These are phyloP conservation scores for Gopherus evgoodei DNA, from an alignment of 2,113 vertebrate genomes.

Conservation along the genomic window DNA sequence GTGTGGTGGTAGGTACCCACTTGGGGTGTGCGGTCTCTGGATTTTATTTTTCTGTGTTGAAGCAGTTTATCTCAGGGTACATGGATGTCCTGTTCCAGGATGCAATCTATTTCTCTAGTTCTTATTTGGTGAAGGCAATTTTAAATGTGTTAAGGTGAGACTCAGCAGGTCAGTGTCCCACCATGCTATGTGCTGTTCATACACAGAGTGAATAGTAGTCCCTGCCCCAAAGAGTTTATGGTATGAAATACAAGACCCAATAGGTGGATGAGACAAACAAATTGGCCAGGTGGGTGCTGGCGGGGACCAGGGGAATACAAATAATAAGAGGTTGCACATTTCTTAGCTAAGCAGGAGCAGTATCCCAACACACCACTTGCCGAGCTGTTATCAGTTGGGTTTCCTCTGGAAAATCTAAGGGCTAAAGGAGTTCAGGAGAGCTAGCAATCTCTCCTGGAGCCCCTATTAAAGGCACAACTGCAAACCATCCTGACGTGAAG, in stretches of 20 bases:
- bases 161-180: neutral
- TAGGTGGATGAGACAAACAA: neutral
- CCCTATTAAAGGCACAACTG: neutral
- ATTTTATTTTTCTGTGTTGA: neutral
- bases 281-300: neutral
- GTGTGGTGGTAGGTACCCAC: neutral
- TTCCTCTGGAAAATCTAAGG: neutral
- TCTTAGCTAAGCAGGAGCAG: neutral
- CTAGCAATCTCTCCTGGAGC: neutral
- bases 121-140: neutral
- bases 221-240: accelerated
- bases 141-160: neutral
- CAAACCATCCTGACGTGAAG: neutral
- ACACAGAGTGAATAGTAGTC: neutral
- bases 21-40: neutral
- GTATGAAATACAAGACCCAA: neutral
- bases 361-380: neutral
- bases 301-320: neutral
- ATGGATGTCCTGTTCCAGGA: neutral
- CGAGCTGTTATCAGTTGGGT: neutral
- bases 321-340: too few relatives aligned
- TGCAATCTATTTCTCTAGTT: neutral
- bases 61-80: neutral
- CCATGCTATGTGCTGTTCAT: neutral
- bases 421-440: neutral